phyloP scores from a whole-genome alignment of 64 coral and sea anemone genomes.

The Exaiptasia diaphana region DNA sequence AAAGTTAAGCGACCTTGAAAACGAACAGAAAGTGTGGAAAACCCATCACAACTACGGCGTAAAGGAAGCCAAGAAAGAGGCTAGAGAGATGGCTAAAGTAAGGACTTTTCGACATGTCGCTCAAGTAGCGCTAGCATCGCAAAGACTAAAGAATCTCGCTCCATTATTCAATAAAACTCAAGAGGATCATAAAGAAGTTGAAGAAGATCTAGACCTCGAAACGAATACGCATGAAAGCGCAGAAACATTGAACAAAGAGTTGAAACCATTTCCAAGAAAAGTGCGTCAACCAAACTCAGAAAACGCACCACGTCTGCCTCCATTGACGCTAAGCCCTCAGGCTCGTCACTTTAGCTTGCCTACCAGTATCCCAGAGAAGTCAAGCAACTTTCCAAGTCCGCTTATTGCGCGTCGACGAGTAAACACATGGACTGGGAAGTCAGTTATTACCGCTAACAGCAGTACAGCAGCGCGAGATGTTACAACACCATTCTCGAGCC shows the following conservation, averaged over 20 bases:
- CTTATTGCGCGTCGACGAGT: not conserved
- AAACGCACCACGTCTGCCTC: not conserved
- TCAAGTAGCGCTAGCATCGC: not conserved
- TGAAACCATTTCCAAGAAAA: not conserved
- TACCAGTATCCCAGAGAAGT: not conserved
- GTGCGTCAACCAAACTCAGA: not conserved
- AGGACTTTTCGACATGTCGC: not conserved
- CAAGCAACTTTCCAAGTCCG: not conserved
- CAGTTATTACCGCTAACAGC: not conserved
- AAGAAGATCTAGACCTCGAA: no score
- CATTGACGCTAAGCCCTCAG: no score
- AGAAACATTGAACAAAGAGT: no score
- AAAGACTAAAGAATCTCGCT: not conserved
- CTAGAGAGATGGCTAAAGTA: not conserved
- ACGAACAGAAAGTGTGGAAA: not conserved
- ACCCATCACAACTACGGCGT: not conserved
- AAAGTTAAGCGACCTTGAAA: conserved; percentile 1
- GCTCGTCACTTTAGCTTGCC: no score
- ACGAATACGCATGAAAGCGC: no score
- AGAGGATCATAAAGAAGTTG: no score
- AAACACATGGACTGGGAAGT: not conserved
- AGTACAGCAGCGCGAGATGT: not conserved
- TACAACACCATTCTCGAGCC: not conserved
- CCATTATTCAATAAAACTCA: no score
- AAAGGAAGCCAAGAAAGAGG: not conserved